Conservation (phyloP, 2,888 invertebrate species). For the Synergus itoensis region DNA sequence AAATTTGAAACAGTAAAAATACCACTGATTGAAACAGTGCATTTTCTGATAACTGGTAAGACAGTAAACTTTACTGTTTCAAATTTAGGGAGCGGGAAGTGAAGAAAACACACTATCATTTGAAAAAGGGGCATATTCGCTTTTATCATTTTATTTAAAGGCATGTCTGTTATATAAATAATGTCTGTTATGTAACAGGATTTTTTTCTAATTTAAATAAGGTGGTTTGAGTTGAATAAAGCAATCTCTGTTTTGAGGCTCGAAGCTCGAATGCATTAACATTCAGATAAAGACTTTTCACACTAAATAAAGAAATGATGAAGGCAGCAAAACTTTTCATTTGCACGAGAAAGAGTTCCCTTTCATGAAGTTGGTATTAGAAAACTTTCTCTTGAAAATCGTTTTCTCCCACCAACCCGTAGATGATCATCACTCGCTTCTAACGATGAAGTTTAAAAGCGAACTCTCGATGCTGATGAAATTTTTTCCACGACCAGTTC, state of each 20-base stretch:
- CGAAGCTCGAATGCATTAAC: not conserved
- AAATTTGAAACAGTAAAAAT: too few species aligned
- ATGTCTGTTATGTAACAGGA: too few species aligned
- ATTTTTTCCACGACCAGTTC: conserved; percentile 15
- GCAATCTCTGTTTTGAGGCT: not conserved
- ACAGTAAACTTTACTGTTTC: too few species aligned
- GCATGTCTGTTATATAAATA: too few species aligned
- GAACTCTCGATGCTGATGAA: conserved; percentile 28
- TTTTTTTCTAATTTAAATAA: too few species aligned
- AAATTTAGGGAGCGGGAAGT: too few species aligned
- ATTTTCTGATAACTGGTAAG: too few species aligned
- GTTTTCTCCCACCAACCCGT: not conserved
- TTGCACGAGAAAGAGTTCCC: conserved; percentile 6
- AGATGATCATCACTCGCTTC: conserved; percentile 28
- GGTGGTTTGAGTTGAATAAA: not conserved
- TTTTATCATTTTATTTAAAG: not conserved
- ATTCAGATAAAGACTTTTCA: not conserved
- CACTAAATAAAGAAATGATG: not conserved
- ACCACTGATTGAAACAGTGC: too few species aligned
- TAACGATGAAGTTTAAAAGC: conserved; percentile 22
- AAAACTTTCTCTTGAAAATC: conserved; percentile 29
- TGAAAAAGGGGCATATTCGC: not conserved
- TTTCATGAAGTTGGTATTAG: conserved; percentile 28
- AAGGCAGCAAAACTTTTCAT: conserved; percentile 17
- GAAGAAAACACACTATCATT: not conserved